Evolutionary conservation across 2,888 invertebrate species (phyloP).

Genomic region (Myopa testacea): DNA sequence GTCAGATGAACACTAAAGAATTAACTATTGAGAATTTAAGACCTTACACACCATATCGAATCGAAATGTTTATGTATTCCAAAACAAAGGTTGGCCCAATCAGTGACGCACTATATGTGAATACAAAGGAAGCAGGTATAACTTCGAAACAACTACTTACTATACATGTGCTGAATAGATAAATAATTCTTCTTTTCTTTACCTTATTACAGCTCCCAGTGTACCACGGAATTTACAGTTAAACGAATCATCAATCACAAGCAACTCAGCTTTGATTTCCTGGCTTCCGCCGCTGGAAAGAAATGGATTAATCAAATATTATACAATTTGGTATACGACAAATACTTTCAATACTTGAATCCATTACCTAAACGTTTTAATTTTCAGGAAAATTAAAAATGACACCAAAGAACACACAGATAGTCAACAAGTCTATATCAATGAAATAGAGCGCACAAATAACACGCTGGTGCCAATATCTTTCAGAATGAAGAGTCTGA

Average conservation of each 20-base stretch:
- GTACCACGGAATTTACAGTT: constrained; percentile 69
- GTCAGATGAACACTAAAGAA: constrained; percentile 40
- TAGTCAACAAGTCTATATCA: constrained; percentile 26
- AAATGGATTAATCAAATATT: constrained; percentile 80
- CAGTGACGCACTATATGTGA: constrained; percentile 72
- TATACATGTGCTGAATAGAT: not conserved
- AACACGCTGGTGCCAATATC: constrained; percentile 35
- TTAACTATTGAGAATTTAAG: constrained; percentile 73
- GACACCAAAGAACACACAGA: constrained; percentile 28
- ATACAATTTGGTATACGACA: constrained; percentile 71
- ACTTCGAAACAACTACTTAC: not conserved
- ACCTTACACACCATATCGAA: constrained; percentile 81
- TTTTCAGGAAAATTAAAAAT: constrained; percentile 45
- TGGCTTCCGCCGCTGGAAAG: constrained; percentile 74
- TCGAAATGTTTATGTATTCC: constrained; percentile 75
- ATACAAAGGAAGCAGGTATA: constrained; percentile 77
- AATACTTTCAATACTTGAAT: constrained; percentile 45
- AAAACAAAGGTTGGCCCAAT: constrained; percentile 71
- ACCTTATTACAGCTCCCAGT: constrained; percentile 68
- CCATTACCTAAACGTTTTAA: not conserved
- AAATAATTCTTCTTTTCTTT: not conserved
- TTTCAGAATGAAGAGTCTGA: constrained; percentile 64
- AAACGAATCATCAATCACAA: constrained; percentile 66
- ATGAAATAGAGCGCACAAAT: constrained; percentile 35
- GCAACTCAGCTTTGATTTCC: constrained; percentile 73